Base-by-base conservation (phyloP, 2,888 invertebrate species). In the Apotomis betuletana region DNA sequence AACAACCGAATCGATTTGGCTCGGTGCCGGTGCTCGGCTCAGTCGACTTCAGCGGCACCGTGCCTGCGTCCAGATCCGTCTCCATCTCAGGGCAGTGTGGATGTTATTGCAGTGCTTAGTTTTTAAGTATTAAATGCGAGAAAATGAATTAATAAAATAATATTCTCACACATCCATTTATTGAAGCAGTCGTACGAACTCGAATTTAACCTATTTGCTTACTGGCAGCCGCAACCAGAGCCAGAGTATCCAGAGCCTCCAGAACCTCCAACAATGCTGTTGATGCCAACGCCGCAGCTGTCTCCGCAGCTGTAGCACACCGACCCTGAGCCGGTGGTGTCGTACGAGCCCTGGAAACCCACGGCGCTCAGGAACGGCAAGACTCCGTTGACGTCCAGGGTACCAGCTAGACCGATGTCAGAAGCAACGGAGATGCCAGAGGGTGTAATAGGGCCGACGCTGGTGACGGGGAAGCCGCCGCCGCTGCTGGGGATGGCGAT, bases 221-320 rank as follows among this genome's bases (percentile, higher is more conserved):
- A 27, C 27, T 27, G 27, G 2, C 27, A 27, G 27, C 27, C 27
- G 27, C 27, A 27, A 27, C 49, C 49, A 9, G 49, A 49, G 49
- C 49, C 49, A 10, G 49, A 51, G 79, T 38, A 61, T 61, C 83
- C 52, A 83, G 8, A 8, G 27, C 27, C 2, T 27, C 27, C 27
- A 2, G 27, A 27, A 27, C 27, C 27, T 27, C 6, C 41, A 5
- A 78, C 81, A 46, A 83, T 83, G 61, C 75, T 79, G 8, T 81
- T 75, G 67, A 84, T 84, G 3, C 81, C 84, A 0, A 81, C 79
- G 5, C 75, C 79, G 0, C 86, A 86, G 0, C 86, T 85, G 70
- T 77, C 77, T 4, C 88, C 88, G 52, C 87, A 87, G 12, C 84
- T 81, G 65, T 88, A 88, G 0, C 82, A 75, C 5, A 87, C 80